Evolutionary conservation across 2,888 invertebrate species (phyloP).

Genomic region (Mamestra brassicae): DNA sequence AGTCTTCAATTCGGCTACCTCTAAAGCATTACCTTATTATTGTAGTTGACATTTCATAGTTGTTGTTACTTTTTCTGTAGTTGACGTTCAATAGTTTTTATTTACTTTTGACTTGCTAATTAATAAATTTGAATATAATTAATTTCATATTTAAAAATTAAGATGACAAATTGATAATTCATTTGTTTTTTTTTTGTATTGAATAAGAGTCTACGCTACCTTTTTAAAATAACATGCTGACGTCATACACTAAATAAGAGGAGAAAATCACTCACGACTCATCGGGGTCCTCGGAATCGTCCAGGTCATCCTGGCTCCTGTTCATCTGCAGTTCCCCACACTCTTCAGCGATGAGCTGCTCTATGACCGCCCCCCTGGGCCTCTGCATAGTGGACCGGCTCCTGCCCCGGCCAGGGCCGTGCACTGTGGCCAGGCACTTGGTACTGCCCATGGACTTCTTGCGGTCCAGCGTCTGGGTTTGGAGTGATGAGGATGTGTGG

Average conservation of each 20-base stretch:
- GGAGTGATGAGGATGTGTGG: slow-evolving; percentile 88
- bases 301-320: slow-evolving; percentile 90
- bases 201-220: too few species aligned
- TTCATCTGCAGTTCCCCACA: slow-evolving; percentile 85
- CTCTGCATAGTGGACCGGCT: slow-evolving; percentile 80
- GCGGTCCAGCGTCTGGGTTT: slow-evolving; percentile 86
- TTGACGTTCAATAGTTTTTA: too few species aligned
- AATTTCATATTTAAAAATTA: too few species aligned
- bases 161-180: too few species aligned
- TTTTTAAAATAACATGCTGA: too few species aligned
- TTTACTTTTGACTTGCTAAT: too few species aligned
- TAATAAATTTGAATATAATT: too few species aligned
- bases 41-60: too few species aligned
- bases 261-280: slow-evolving; percentile 79
- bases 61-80: too few species aligned
- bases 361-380: slow-evolving; percentile 84
- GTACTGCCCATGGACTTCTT: slow-evolving; percentile 77
- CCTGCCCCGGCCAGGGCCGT: slow-evolving; percentile 80
- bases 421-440: slow-evolving; percentile 87
- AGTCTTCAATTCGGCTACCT: not conserved
- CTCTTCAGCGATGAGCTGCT: slow-evolving; percentile 87
- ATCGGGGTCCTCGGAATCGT: slow-evolving; percentile 92
- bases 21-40: too few species aligned
- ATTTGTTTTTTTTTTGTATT: too few species aligned
- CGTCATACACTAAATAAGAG: not conserved